Conservation (phyloP, 2,888 invertebrate genomes). For the Oscheius sp. region DNA sequence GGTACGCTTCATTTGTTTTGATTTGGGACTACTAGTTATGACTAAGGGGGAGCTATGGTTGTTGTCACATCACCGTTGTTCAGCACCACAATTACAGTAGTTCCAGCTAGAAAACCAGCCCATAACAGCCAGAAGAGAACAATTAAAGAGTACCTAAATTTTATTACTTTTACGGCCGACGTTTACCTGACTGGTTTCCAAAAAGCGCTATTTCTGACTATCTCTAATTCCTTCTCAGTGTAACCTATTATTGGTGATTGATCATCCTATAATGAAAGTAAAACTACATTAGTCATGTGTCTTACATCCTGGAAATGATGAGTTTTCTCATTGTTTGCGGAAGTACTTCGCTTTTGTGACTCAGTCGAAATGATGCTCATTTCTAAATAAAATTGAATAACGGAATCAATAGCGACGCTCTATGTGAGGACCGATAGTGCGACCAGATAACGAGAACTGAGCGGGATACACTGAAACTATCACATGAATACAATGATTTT, state of each 20-base stretch:
- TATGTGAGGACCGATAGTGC: background rate
- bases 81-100: conserved; percentile 44
- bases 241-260: conserved; percentile 5
- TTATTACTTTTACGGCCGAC: background rate
- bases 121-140: conserved; percentile 43
- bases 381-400: background rate
- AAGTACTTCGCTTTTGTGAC: background rate
- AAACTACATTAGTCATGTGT: background rate
- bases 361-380: background rate
- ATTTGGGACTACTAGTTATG: background rate
- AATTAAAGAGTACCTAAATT: conserved; percentile 14
- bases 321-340: too few relatives aligned
- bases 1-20: conserved; percentile 29
- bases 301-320: background rate
- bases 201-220: conserved; percentile 9
- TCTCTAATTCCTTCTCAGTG: conserved; percentile 15
- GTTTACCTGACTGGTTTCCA: conserved; percentile 26
- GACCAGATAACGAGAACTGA: conserved; percentile 7
- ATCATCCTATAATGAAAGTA: too few relatives aligned
- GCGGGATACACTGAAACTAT: background rate
- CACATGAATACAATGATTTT: conserved; percentile 1
- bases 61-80: conserved; percentile 45
- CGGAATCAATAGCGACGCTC: background rate
- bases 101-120: conserved; percentile 46
- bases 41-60: conserved; percentile 20